Evolutionary conservation across 2,888 invertebrate genomes (phyloP), one percentile per base, ranked within the genome.

Genomic region (Gastracanthus pulcherrimus): DNA sequence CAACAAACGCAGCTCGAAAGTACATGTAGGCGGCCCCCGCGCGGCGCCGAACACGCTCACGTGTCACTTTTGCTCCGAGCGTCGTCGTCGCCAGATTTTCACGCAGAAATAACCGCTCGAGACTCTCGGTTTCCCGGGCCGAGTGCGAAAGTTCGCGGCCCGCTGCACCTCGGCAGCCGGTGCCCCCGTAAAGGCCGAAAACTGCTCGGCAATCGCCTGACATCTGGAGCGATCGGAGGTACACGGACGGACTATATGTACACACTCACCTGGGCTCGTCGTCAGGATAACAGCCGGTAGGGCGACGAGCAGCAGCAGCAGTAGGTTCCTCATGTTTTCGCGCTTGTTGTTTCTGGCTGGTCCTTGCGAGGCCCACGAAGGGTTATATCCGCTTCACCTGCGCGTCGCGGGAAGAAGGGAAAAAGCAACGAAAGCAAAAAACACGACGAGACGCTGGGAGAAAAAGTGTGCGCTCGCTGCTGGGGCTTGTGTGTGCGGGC

Each of bases 281-380:
- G 95, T 95, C 86, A 95, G 94, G 85, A 96, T 93, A 64, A 95
- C 93, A 41, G 95, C 94, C 86, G 96, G 96, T 84, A 96, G 92
- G 86, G 95, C 94, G 88, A 96, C 89, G 77, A 96, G 89, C 83
- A 94, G 89, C 69, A 95, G 91, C 87, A 96, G 91, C 90, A 94
- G 93, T 87, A 95, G 92, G 88, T 94, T 93, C 92, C 94, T 96
- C 96, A 96, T 96, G 91, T 92, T 93, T 80, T 19, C 71, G 72
- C 9, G 16, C 70, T 19, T 77, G 11, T 67, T 79, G 74, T 11
- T 9, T 6, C 41, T 19, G 45, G 29, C 31, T 41, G 6, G 60
- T 58, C n/a, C 38, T 36, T n/a, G 31, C 7, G 9, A 23, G n/a
- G 34, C 58, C 23, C 13, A 16, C 16, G 11, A 23, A 13, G 29